Base-by-base conservation (phyloP, 2,888 invertebrate genomes). In the Nipponacmea schrenckii region DNA sequence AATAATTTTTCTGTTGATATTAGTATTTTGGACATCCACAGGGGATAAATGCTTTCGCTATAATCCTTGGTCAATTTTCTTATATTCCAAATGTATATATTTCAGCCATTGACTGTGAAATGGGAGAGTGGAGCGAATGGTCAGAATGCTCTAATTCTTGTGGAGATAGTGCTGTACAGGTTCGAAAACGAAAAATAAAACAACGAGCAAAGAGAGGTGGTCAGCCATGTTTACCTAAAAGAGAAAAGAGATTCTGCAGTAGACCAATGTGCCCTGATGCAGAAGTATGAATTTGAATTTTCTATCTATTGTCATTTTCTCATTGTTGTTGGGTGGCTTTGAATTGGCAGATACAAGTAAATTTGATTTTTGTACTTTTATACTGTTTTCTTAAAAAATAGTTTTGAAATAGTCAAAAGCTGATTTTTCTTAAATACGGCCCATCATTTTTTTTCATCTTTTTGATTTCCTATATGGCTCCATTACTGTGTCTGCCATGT, bases 51-150 rank as follows among this genome's bases (percentile, higher is more conserved):
- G n/a, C n/a, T n/a, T n/a, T n/a, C n/a, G n/a, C n/a, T n/a, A n/a
- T n/a, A n/a, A n/a, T n/a, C n/a, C n/a, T n/a, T n/a, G n/a, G n/a
- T n/a, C n/a, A n/a, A n/a, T n/a, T n/a, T n/a, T n/a, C n/a, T n/a
- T n/a, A 10, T 8, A 39, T 8, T 39, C 8, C 39, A 39, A 39
- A 39, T 39, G 4, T 39, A 5, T 39, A 7, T 39, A 64, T 74
- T 72, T 31, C 79, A 86, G 86, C 85, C 20, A 72, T 82, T 62
- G 80, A 84, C 74, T 88, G 87, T 72, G 74, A 79, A 69, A 78
- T 88, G 72, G 79, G 80, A 15, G 85, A 85, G 0, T 91, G 91
- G 91, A 84, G 88, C 8, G 85, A 88, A 20, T 91, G 91, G 91
- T 86, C 89, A 1, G 79, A 86, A 2, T 91, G 91, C 77, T 88